These are phyloP conservation scores for Rhabdophis nuchalis DNA, from an alignment of 2,797 vertebrate species.

Conservation along the genomic window DNA sequence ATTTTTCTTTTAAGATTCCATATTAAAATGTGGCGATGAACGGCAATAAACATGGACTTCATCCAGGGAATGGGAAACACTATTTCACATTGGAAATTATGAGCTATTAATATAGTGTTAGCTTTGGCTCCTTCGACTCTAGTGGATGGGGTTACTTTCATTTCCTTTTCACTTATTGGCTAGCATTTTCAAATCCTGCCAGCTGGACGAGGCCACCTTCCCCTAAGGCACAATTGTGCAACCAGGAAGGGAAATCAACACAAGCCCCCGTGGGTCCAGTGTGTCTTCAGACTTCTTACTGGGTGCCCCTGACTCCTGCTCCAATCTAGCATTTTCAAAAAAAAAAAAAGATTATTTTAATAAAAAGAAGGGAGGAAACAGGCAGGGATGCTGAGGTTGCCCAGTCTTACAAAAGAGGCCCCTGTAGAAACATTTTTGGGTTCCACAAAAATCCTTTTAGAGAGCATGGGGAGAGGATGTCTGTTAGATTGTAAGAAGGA, in stretches of 20 bases:
- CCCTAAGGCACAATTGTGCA: neutral
- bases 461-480: neutral
- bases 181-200: neutral
- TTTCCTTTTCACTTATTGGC: neutral
- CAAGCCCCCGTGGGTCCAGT: neutral
- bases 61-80: neutral
- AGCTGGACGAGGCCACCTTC: neutral
- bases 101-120: neutral
- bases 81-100: neutral
- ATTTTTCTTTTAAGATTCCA: neutral
- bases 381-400: neutral
- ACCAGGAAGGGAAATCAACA: neutral
- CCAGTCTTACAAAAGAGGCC: neutral
- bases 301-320: neutral
- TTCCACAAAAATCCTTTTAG: neutral
- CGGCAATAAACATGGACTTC: neutral
- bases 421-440: neutral
- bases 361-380: neutral
- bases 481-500: too few species aligned
- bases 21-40: neutral
- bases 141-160: neutral
- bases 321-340: neutral
- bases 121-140: neutral
- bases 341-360: neutral
- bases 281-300: neutral